Base-by-base conservation (phyloP, 2,113 vertebrate genomes). In the Syrmaticus mikado region DNA sequence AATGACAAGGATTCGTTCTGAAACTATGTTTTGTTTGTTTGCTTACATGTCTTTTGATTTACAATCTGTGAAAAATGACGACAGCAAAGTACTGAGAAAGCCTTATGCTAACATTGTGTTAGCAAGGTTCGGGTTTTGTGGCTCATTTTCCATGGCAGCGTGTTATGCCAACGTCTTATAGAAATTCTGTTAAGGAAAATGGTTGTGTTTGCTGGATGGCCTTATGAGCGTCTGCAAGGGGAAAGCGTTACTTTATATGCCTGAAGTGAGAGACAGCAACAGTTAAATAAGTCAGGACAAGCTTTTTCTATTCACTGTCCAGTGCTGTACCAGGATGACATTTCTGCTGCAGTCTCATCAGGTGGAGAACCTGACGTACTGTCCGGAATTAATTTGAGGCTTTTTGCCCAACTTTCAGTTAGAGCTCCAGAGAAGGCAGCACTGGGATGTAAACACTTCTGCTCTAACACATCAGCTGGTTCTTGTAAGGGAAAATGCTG, bases 261-360 rank as follows among this genome's bases (percentile, higher is more conserved):
- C 70, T n/a, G 10, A 86, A 57, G 21, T n/a, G 17, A 88, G 86
- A 84, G 24, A 74, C 27, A 71, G 30, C 17, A 83, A 53, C 19
- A 66, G 50, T 25, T 74, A 74, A 61, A 48, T 68, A 27, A 4
- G 38, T 28, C 4, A 71, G 27, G 13, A 67, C 13, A 71, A 41
- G 21, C 11, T 32, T 89, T 89, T 85, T 66, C 25, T 82, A 14
- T 79, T 79, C 36, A 77, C 65, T 81, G 76, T 18, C 36, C 78
- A 38, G 4, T 87, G 6, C 38, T 87, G 13, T 38, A 38, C 55
- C 18, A 79, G 36, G 67, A 68, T 70, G 34, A 15, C 36, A 30
- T 60, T 91, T 82, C 43, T 75, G 38, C 52, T 82, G 81, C 22
- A 91, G 8, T 14, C 4, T 72, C 66, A 89, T 72, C 66, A 89